Evolutionary conservation across 2,113 vertebrate species (phyloP), one percentile per base, ranked within the genome.

Genomic region (Ranitomeya variabilis): DNA sequence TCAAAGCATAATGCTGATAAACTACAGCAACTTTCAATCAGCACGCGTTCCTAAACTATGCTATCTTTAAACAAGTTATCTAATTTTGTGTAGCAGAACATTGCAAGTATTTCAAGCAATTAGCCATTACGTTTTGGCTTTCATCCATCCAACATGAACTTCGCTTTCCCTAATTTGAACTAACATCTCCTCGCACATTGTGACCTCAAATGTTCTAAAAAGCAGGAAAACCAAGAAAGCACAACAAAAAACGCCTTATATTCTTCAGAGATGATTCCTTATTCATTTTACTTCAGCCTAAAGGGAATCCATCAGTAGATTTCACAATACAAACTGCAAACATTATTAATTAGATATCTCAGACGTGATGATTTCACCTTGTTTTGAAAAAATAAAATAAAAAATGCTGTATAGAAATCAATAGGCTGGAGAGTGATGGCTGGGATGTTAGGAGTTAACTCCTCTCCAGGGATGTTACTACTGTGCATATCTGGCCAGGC

Each of bases 101-200:
- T 31, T 60, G 55, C 15, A 31, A 81, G 59, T 62, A 67, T 37
- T 66, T 64, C 12, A 51, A 9, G 59, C 23, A 83, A 83, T 83
- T n/a, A 54, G 15, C 31, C 62, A 83, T 83, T 83, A 83, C 37
- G 14, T 83, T 67, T 67, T 23, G 62, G 37, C 62, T 83, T 51
- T 45, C 7, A 2, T 52, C 21, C 37, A 67, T 7, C 5, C 55
- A 67, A 54, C 62, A 26, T 16, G 37, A 83, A 83, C 81, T 67
- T 83, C 54, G 62, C 21, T 69, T 83, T 69, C 16, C 45, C 9
- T 52, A 21, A 52, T 83, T 52, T 83, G 37, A 64, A 52, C 23
- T 9, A 60, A 64, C 37, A 62, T 67, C 37, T 83, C 16, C 31
- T 16, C 37, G 52, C 64, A 52, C 37, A 23, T 19, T 23, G 18